Base-by-base conservation (phyloP, 2,797 vertebrate genomes). In the Argyrosomus regius region DNA sequence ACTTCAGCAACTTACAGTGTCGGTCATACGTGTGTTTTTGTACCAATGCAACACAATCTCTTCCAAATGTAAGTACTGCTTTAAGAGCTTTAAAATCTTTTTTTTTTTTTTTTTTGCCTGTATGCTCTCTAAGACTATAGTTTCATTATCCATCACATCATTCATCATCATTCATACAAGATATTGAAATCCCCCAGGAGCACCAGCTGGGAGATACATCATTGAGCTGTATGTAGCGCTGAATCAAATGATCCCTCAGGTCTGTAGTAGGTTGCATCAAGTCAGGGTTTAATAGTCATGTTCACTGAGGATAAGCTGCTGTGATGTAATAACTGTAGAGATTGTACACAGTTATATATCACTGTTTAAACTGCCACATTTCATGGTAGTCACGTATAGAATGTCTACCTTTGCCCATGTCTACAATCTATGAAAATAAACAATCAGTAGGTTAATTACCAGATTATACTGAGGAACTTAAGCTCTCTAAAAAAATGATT, bases 271-370 rank as follows among this genome's bases (percentile, higher is more conserved):
- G 61, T 80, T 82, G 24, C 13, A 64, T 84, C 62, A 77, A 72
- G 57, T 80, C 52, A 71, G 46, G 59, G 57, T 84, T 88, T 87
- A 89, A 82, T 87, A 64, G 74, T 22, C 20, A 14, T 79, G 73
- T 78, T 54, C 61, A 5, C 18, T 54, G 71, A 83, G 39, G 81
- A 86, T 91, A 87, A 83, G 86, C 83, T 89, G 70, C 75, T 73
- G 58, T 89, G 80, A 90, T 87, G 82, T 86, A 90, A 90, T 58
- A 85, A 84, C 61, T 83, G 69, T 73, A 74, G 68, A 61, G 16
- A 53, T 49, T 78, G 26, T 61, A 58, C n/a, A 61, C 20, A 58
- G 28, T 53, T 76, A 70, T 6, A 58, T 18, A 64, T 64, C 31
- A 18, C 10, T 68, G 26, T 64, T 80, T 80, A 56, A 74, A 71